Evolutionary conservation across 2,797 vertebrate genomes (phyloP).

Genomic region (Oreonectes daqikongensis): DNA sequence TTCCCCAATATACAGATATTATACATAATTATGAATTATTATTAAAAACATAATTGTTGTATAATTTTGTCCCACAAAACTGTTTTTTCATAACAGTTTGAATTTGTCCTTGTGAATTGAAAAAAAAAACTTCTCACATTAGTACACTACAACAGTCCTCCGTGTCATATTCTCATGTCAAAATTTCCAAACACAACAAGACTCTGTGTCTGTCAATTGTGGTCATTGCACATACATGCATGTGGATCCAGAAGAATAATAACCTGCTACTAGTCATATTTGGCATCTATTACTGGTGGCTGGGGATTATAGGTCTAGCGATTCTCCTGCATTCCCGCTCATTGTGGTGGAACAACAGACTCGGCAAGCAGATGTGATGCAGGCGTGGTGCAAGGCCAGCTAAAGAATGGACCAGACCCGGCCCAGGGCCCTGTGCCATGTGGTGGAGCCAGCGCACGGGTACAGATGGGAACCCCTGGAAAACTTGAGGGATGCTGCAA

Average conservation of each 20-base stretch:
- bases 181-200: slow-evolving; percentile 31
- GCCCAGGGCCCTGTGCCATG: slow-evolving; percentile 81
- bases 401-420: slow-evolving; percentile 83
- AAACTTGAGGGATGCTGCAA: slow-evolving; percentile 75
- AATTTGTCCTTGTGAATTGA: too few relatives aligned
- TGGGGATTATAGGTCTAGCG: slow-evolving; percentile 82
- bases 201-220: slow-evolving; percentile 40
- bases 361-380: slow-evolving; percentile 72
- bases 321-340: slow-evolving; percentile 80
- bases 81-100: too few relatives aligned
- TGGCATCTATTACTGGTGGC: slow-evolving; percentile 75
- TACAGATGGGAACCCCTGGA: slow-evolving; percentile 81
- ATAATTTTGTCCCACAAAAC: too few relatives aligned
- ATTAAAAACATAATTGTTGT: too few relatives aligned
- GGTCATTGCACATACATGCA: slow-evolving; percentile 47
- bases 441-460: slow-evolving; percentile 74
- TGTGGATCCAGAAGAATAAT: slow-evolving; percentile 73
- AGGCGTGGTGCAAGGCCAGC: slow-evolving; percentile 71
- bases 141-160: background rate
- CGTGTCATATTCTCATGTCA: slow-evolving; percentile 14
- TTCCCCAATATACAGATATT: too few relatives aligned
- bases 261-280: slow-evolving; percentile 83
- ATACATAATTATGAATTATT: too few relatives aligned
- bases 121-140: background rate
- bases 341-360: slow-evolving; percentile 84